Conservation (phyloP, 2,797 vertebrate species). For the Cossypha heuglini region DNA sequence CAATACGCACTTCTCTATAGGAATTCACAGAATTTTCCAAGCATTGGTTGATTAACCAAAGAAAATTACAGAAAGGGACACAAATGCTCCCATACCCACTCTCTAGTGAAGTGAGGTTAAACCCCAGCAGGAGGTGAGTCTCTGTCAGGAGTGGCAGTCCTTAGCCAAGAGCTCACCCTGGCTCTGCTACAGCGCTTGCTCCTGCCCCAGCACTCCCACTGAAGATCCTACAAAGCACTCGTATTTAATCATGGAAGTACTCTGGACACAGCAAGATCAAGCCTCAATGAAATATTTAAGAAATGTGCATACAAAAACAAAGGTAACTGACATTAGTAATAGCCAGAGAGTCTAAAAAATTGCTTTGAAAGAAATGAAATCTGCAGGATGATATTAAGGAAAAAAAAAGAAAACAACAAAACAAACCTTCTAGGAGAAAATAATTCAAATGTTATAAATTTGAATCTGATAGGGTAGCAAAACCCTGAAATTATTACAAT, state of each 20-base stretch:
- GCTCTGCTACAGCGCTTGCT: neutral
- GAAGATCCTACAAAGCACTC: neutral
- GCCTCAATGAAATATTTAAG: slow-evolving; percentile 31
- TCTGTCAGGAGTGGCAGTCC: neutral
- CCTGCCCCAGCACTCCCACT: neutral
- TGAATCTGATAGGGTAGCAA: neutral
- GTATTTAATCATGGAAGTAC: neutral
- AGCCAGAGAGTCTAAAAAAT: neutral
- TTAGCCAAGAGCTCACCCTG: neutral
- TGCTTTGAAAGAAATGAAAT: neutral
- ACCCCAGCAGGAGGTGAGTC: neutral
- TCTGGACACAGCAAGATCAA: neutral
- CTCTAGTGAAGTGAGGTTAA: neutral
- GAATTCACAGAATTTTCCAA: neutral
- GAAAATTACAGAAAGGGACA: neutral
- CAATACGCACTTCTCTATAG: neutral
- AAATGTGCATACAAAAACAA: neutral
- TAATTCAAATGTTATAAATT: neutral
- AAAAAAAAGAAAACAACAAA: neutral
- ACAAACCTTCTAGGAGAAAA: neutral
- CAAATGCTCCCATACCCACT: neutral
- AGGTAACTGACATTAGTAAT: neutral
- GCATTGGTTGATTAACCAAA: neutral
- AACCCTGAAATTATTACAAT: neutral
- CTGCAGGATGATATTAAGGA: neutral